Percentiles rank a stretch among this genome's conserved stretches.
These are phyloP conservation scores for Himalopsyche phryganea DNA, from an alignment of 1,140 invertebrate species.

Conservation along the genomic window DNA sequence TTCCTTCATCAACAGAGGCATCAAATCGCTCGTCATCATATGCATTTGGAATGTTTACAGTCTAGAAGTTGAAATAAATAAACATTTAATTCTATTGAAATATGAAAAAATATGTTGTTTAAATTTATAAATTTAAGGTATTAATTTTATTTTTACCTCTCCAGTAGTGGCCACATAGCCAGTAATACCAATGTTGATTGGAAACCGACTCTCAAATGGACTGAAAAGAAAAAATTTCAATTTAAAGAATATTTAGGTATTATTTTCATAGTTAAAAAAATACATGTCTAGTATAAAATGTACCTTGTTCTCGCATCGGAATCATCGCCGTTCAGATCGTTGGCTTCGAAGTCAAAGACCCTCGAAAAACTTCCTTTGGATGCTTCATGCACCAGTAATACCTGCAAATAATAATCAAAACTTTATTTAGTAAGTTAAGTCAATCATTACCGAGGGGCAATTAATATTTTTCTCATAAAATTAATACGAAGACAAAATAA, in stretches of 20 bases:
- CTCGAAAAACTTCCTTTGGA: constrained; percentile 86
- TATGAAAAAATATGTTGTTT: background rate
- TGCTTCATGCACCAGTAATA: constrained; percentile 82
- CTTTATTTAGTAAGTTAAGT: too few relatives aligned
- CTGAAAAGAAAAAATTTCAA: constrained; percentile 48
- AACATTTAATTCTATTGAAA: background rate
- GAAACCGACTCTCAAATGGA: constrained; percentile 89
- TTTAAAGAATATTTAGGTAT: too few relatives aligned
- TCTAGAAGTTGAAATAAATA: constrained; percentile 52
- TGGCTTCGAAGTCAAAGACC: constrained; percentile 88
- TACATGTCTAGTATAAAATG: too few relatives aligned
- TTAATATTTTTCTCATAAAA: too few relatives aligned
- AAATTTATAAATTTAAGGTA: background rate
- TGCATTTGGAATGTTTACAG: constrained; percentile 84
- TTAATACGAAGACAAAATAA: too few relatives aligned
- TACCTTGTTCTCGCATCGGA: constrained; percentile 71
- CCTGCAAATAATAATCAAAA: constrained; percentile 55
- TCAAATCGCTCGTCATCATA: constrained; percentile 92
- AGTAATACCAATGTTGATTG: constrained; percentile 94
- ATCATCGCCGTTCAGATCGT: constrained; percentile 71
- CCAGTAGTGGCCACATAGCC: constrained; percentile 95
- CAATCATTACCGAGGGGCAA: too few relatives aligned
- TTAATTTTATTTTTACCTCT: constrained; percentile 64
- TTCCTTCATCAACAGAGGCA: constrained; percentile 73
- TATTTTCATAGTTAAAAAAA: too few relatives aligned